Evolutionary conservation across 2,113 vertebrate species (phyloP).

Genomic region (Psilopogon haemacephalus): DNA sequence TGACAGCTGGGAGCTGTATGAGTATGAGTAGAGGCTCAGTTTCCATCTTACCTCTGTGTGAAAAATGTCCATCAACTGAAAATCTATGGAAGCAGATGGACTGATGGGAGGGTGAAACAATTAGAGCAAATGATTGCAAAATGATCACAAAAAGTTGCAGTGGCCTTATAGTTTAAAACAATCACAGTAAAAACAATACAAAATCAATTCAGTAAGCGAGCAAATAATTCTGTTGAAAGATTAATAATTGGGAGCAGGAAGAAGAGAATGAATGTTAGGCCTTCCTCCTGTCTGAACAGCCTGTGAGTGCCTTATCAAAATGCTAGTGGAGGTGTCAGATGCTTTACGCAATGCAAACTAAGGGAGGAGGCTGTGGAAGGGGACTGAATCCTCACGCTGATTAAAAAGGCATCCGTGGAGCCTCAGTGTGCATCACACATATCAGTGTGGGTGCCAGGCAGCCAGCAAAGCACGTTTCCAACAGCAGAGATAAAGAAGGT

Average conservation of each 20-base stretch:
- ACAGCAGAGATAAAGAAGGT: neutral
- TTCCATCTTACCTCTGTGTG: neutral
- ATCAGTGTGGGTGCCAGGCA: neutral
- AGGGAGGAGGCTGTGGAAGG: neutral
- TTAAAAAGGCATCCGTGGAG: neutral
- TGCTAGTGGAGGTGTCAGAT: constrained; percentile 14
- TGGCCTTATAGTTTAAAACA: neutral
- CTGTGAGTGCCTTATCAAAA: constrained; percentile 16
- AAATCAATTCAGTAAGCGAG: constrained; percentile 8
- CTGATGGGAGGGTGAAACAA: neutral
- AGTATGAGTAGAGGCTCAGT: accelerated
- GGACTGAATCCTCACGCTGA: neutral
- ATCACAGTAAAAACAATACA: neutral
- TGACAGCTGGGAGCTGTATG: accelerated
- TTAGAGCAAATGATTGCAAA: neutral
- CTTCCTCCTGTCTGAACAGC: neutral
- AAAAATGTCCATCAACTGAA: neutral
- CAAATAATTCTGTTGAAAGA: neutral
- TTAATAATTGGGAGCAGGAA: neutral
- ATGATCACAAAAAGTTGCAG: neutral
- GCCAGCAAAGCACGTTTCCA: neutral
- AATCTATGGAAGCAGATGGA: neutral
- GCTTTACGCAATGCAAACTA: neutral
- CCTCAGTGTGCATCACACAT: neutral
- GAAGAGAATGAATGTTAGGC: neutral